phyloP scores from a whole-genome alignment of 2,797 vertebrate species.

The Neostethus bicornis region DNA sequence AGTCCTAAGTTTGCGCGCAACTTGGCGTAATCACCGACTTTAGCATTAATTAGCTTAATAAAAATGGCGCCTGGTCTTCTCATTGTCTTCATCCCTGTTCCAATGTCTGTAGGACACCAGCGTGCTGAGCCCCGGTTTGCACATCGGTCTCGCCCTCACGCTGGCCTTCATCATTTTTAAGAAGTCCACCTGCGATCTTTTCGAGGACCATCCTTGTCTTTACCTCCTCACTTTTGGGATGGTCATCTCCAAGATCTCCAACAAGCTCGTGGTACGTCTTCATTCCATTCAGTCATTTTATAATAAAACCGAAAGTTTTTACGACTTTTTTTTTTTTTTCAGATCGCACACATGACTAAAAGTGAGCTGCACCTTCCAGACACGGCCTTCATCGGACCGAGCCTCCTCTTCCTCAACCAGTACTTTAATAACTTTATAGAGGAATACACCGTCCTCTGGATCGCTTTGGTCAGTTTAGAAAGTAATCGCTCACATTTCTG shows the following conservation, averaged over 20 bases:
- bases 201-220: conserved; percentile 92
- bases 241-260: conserved; percentile 93
- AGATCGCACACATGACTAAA: conserved; percentile 98
- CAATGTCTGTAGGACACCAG: conserved; percentile 99
- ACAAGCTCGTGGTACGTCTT: conserved; percentile 92
- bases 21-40: too few species aligned
- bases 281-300: neutral
- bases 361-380: conserved; percentile 94
- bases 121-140: conserved; percentile 91
- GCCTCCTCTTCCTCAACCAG: conserved; percentile 95
- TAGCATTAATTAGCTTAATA: too few species aligned
- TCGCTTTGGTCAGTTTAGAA: conserved; percentile 91
- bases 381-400: conserved; percentile 92
- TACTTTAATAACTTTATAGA: conserved; percentile 96
- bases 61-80: too few species aligned
- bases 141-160: conserved; percentile 89
- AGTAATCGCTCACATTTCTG: too few species aligned
- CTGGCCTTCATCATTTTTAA: conserved; percentile 95
- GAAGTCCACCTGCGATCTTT: conserved; percentile 91
- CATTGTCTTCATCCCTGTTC: too few species aligned
- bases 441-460: conserved; percentile 92
- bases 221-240: conserved; percentile 93
- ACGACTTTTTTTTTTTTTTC: neutral
- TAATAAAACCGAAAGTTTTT: neutral
- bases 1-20: too few species aligned